Conservation (phyloP, 2,113 vertebrate species). For the Acrocephalus kingi region DNA sequence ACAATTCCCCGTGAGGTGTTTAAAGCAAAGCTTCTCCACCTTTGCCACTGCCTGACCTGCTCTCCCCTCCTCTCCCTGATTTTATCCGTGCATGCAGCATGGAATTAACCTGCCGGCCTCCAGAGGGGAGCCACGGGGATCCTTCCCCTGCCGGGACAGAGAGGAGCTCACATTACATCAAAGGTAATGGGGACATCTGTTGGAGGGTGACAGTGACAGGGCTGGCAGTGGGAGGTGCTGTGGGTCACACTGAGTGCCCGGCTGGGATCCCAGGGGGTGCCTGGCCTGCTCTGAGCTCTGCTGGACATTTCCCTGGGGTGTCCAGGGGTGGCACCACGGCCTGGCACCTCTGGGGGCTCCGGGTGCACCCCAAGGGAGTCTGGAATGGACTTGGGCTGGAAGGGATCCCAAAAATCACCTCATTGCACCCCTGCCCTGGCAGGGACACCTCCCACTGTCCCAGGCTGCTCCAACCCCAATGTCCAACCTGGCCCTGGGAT, state of each 20-base stretch:
- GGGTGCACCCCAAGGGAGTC: accelerated
- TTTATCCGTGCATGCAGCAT: background rate
- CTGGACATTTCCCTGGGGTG: accelerated
- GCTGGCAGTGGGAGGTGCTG: background rate
- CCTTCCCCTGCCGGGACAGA: background rate
- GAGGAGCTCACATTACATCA: background rate
- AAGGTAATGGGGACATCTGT: background rate
- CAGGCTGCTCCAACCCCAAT: background rate
- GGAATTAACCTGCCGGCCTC: background rate
- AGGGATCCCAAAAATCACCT: background rate
- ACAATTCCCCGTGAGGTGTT: slow-evolving; percentile 57
- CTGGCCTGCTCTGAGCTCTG: background rate
- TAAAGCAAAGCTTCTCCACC: slow-evolving; percentile 36
- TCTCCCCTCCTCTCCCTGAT: background rate
- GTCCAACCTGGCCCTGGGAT: background rate
- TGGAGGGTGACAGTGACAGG: accelerated
- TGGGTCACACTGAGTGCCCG: background rate
- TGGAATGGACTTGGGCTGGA: background rate
- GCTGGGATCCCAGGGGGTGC: background rate
- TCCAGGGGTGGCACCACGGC: accelerated
- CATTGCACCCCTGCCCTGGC: background rate
- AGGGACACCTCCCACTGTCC: background rate
- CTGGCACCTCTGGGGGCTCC: background rate
- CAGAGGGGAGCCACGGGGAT: background rate
- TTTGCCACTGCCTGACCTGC: background rate